These are phyloP conservation scores for Hyperopisus bebe DNA, from an alignment of 2,113 vertebrate genomes.

Conservation along the genomic window DNA sequence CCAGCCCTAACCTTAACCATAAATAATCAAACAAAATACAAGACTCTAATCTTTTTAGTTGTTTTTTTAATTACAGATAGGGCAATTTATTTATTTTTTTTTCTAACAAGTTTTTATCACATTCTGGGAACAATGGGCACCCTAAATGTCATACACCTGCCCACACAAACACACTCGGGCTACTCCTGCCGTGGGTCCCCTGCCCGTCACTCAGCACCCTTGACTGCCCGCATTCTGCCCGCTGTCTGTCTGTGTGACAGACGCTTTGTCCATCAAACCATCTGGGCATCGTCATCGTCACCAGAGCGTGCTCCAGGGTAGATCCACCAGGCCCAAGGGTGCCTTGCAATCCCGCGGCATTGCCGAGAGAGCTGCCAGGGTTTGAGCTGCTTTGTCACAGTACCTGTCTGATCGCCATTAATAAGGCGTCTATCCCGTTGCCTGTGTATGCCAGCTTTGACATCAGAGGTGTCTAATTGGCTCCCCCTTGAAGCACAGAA, in stretches of 20 bases:
- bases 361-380: background rate
- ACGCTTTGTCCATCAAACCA: background rate
- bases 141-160: background rate
- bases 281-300: background rate
- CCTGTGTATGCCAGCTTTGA: background rate
- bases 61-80: too few relatives aligned
- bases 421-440: background rate
- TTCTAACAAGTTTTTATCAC: too few relatives aligned
- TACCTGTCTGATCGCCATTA: background rate
- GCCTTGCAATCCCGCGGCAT: background rate
- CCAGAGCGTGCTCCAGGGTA: background rate
- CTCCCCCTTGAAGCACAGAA: background rate
- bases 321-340: background rate
- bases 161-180: background rate
- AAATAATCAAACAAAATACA: background rate
- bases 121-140: too few relatives aligned
- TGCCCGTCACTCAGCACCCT: background rate
- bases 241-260: too few relatives aligned
- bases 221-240: background rate
- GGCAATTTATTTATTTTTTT: background rate
- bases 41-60: background rate
- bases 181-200: background rate
- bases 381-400: background rate
- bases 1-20: background rate
- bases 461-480: background rate